Evolutionary conservation across 2,888 invertebrate species (phyloP), one percentile per base, ranked within the genome.

Genomic region (Pristionchus mayeri): DNA sequence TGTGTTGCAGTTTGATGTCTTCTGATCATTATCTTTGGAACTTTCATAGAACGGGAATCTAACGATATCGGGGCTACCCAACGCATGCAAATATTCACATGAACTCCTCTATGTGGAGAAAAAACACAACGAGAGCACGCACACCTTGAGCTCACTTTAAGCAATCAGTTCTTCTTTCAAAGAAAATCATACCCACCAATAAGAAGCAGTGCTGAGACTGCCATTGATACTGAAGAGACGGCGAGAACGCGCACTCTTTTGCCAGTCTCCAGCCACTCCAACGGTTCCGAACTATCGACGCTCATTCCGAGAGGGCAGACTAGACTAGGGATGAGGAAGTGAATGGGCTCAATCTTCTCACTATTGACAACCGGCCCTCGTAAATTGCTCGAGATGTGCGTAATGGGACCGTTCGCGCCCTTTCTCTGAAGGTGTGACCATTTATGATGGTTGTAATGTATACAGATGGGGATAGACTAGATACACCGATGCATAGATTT

Each of bases 341-440:
- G 63, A 63, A 3, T 44, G 44, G 44, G 21, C 54, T n/a, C 21
- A 27, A 37, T 21, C 34, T 21, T 18, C 40, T 0, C 71, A 16
- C 40, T 71, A 71, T 71, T 71, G 71, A 71, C 71, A 71, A 71
- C 71, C 71, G 71, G 71, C 37, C 44, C 71, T 71, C 11, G 71
- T 71, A 40, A 40, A 71, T 44, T 6, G 44, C 44, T 9, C 13
- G 44, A n/a, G n/a, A n/a, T 54, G 21, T 24, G 24, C 21, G 34
- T 63, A 63, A 63, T 63, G 30, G 63, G 7, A 30, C 63, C 63
- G 63, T 63, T 63, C 63, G 63, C 63, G 34, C 34, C 63, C 30
- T 21, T 27, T 54, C 54, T 54, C 44, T 9, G 21, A 21, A 44
- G n/a, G 71, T n/a, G 71, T 7, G 18, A 63, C 37, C 0, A 16